Evolutionary conservation across 2,797 vertebrate genomes (phyloP), one percentile per base, ranked within the genome.

Genomic region (Cetoscarus ocellatus): DNA sequence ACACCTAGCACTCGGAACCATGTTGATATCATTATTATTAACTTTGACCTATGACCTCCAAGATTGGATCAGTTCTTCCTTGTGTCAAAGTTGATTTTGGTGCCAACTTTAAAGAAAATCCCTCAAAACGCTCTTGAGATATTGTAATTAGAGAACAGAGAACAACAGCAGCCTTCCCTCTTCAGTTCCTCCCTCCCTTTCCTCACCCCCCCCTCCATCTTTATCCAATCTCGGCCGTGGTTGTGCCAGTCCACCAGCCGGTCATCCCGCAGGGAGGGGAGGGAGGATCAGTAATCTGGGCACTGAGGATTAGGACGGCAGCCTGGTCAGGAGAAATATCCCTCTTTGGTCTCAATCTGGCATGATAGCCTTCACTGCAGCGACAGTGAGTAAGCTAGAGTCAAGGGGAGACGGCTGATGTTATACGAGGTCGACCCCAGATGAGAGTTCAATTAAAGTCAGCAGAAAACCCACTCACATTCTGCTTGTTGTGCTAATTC

Each of bases 261-360:
- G 54, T 74, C 82, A 34, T 78, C 57, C 72, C 58, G 66, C 75
- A 69, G 68, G 64, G 77, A 68, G 61, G 65, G 84, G 70, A 49
- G 55, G 69, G 64, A 61, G 68, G 64, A 61, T 67, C 44, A 5
- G 59, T 92, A 92, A 91, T 92, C 91, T 85, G 86, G 80, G 78
- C 52, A 69, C 40, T 68, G 79, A 82, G 87, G 89, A 91, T 93
- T 93, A 91, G 71, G 79, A 80, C 44, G 7, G 59, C 79, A 85
- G 89, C 71, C 81, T 51, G 77, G 81, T 74, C 82, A 76, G 70
- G 80, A 86, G 79, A 89, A 86, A 87, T 80, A 84, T 86, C 88
- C 80, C 76, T 57, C 50, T 77, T 83, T 80, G 77, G 77, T 84
- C 83, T 74, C 83, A 89, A 88, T 89, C 89, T 86, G 85, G 65